Base-by-base conservation (phyloP, 2,888 invertebrate genomes). In the Heliconius ethilla region DNA sequence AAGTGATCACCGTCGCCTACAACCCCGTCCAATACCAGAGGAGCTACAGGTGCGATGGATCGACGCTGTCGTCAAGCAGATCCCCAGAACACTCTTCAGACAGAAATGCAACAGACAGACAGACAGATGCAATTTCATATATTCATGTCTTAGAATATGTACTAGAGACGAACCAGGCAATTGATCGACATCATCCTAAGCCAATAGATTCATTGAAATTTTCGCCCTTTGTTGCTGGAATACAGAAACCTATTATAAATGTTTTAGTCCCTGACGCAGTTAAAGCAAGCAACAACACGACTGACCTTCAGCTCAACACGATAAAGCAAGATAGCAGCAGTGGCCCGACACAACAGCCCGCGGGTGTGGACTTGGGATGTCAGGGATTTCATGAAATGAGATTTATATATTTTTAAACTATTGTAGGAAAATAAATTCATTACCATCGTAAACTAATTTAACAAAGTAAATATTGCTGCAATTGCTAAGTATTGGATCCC, bases 361-460 rank as follows among this genome's bases (percentile, higher is more conserved):
- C 70, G 76, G 76, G 45, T 70, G 70, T 76, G 63, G 70, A 45
- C 67, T 76, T 76, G 66, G 72, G 72, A 72, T 51, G 6, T 33
- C 25, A 22, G 29, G 33, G 62, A 76, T 70, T 55, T 65, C 5
- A 25, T 70, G 51, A 51, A 70, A 76, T 76, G 65, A n/a, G 25
- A 65, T 65, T 70, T 75, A 59, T 69, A 55, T 25, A 75, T 69
- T 75, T 69, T 69, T 18, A 37, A 37, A 59, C 25, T 51, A 37
- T 2, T 25, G 2, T 2, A 40, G 7, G 15, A n/a, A 25, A 69
- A 67, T 22, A 37, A n/a, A 11, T 40, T 27, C 37, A 62, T 55
- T 55, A 55, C 5, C 0, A 55, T 55, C 22, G 9, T 55, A 55
- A 45, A 5, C 15, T 51, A 51, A 51, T 51, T 15, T 51, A 15